These are phyloP conservation scores for Trisateles emortualis DNA, from an alignment of 2,888 invertebrate species.

Conservation along the genomic window DNA sequence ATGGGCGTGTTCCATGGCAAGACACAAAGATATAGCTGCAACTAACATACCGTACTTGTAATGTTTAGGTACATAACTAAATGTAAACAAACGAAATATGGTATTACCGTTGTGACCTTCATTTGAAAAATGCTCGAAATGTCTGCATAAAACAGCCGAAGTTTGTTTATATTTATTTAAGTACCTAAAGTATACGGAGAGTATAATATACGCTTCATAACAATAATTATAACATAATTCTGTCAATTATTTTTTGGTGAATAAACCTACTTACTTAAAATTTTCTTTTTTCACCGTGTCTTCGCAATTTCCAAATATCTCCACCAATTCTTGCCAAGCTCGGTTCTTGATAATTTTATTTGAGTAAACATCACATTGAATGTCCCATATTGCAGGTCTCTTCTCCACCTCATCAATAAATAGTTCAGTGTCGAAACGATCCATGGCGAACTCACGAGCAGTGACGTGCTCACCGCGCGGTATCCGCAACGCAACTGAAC, in stretches of 20 bases:
- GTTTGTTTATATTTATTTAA: conserved; percentile 27
- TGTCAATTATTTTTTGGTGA: conserved; percentile 21
- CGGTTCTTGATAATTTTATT: conserved; percentile 32
- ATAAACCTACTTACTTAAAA: conserved; percentile 34
- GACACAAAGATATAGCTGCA: conserved; percentile 41
- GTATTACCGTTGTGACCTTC: conserved; percentile 31
- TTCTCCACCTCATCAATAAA: conserved; percentile 41
- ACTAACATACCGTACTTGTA: conserved; percentile 32
- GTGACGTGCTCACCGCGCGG: conserved; percentile 3
- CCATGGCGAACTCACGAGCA: conserved; percentile 5
- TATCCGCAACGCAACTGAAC: conserved; percentile 18
- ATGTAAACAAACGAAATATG: conserved; percentile 34
- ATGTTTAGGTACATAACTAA: conserved; percentile 28
- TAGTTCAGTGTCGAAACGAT: conserved; percentile 35
- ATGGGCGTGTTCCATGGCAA: conserved; percentile 43
- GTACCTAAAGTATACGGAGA: conserved; percentile 38
- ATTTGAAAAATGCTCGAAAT: conserved; percentile 32
- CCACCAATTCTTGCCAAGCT: conserved; percentile 42
- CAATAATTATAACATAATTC: conserved; percentile 23
- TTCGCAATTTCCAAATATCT: conserved; percentile 30
- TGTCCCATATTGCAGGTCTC: conserved; percentile 40
- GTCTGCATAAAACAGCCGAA: conserved; percentile 33
- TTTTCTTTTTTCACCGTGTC: conserved; percentile 32
- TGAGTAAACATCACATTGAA: conserved; percentile 16
- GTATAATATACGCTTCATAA: conserved; percentile 38